A percentile compares a stretch with the other conserved stretches of the same genome.
These are phyloP conservation scores for Cydia strobilella DNA, from an alignment of 1,140 invertebrate species.

Conservation along the genomic window DNA sequence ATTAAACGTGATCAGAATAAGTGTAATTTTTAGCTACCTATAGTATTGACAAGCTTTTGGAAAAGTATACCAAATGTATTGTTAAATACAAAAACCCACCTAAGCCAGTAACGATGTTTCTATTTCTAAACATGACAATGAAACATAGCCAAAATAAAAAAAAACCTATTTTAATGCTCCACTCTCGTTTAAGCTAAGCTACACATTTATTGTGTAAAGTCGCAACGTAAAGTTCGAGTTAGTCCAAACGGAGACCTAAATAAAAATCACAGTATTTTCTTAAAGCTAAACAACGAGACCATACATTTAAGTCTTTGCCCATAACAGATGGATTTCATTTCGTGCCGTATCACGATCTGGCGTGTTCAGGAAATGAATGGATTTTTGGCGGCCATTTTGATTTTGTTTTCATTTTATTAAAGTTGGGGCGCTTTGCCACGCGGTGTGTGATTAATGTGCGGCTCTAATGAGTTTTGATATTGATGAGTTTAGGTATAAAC, in stretches of 20 bases:
- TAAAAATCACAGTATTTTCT: neutral
- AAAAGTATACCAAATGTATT: too few species aligned
- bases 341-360: constrained; percentile 13
- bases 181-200: too few species aligned
- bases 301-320: constrained; percentile 16
- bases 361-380: constrained; percentile 27
- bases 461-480: constrained; percentile 30
- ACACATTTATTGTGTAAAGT: too few species aligned
- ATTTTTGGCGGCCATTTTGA: constrained; percentile 28
- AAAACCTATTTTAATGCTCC: too few species aligned
- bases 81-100: too few species aligned
- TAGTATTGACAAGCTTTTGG: too few species aligned
- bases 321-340: constrained; percentile 29
- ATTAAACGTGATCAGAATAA: too few species aligned
- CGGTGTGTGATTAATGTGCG: constrained; percentile 26
- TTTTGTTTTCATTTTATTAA: constrained; percentile 26
- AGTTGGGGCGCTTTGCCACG: constrained; percentile 14
- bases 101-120: too few species aligned
- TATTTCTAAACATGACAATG: neutral
- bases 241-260: too few species aligned
- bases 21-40: too few species aligned
- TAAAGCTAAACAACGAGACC: neutral
- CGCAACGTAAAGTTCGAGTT: too few species aligned
- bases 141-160: too few species aligned
- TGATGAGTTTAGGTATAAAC: neutral